Conservation (phyloP, 2,113 vertebrate species). For the Nannobrachium achirus region DNA sequence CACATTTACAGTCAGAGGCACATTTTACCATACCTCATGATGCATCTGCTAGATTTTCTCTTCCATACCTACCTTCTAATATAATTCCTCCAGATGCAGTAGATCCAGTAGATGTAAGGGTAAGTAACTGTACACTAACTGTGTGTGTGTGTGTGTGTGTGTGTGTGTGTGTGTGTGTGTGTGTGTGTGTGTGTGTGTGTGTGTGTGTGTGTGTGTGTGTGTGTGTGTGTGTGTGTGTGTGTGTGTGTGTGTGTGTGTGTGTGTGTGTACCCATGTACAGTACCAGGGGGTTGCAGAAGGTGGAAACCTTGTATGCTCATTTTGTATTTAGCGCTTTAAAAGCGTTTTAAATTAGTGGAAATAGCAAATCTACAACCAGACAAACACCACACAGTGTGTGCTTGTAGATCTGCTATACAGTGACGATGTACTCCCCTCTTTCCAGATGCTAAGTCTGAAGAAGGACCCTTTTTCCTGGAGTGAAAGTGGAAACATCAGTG, state of each 20-base stretch:
- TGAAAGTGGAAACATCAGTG: slow-evolving; percentile 73
- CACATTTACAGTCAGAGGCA: slow-evolving; percentile 51
- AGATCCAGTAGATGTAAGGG: slow-evolving; percentile 83
- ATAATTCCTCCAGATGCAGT: slow-evolving; percentile 31
- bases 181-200: neutral
- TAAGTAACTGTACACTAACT: slow-evolving; percentile 27
- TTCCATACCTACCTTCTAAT: slow-evolving; percentile 75
- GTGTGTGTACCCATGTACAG: no score
- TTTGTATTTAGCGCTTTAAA: no score
- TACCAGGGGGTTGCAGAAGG: neutral
- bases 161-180: neutral
- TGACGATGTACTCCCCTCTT: no score
- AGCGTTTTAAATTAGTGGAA: no score
- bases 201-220: neutral
- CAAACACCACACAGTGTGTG: no score
- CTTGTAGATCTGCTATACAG: no score
- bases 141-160: slow-evolving; percentile 36
- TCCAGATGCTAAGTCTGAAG: slow-evolving; percentile 86
- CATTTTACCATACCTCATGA: slow-evolving; percentile 58
- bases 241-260: neutral
- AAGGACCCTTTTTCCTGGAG: slow-evolving; percentile 83
- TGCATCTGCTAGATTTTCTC: slow-evolving; percentile 77
- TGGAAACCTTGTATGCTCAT: no score
- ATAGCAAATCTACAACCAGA: no score
- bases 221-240: neutral